Percentiles rank a stretch among this genome's conserved stretches.
These are phyloP conservation scores for Adrianichthys oophorus DNA, from an alignment of 2,797 vertebrate species.

Conservation along the genomic window DNA sequence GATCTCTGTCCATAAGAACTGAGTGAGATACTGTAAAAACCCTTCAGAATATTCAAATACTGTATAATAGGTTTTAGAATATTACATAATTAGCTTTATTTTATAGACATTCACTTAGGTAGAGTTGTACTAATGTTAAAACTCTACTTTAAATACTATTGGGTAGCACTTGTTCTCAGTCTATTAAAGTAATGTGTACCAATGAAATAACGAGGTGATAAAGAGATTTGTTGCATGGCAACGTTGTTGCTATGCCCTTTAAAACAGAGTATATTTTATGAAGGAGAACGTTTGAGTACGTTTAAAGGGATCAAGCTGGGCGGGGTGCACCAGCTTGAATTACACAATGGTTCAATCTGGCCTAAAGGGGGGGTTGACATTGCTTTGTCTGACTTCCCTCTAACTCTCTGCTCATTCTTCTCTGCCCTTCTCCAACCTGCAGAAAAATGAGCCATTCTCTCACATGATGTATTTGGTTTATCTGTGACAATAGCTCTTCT, in stretches of 20 bases:
- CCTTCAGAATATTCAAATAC: too few relatives aligned
- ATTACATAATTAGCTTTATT: too few relatives aligned
- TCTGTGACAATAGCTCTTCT: conserved; percentile 54
- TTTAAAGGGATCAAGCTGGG: conserved; percentile 67
- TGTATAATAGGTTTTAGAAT: too few relatives aligned
- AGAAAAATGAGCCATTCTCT: conserved; percentile 36
- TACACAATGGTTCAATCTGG: conserved; percentile 69
- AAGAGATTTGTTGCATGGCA: conserved; percentile 19
- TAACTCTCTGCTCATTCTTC: conserved; percentile 46
- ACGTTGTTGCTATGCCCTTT: conserved; percentile 35
- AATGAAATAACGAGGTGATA: neutral
- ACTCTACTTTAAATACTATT: too few relatives aligned
- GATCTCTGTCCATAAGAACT: too few relatives aligned
- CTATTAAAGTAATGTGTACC: neutral
- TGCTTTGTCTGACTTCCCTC: conserved; percentile 55
- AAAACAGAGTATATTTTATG: conserved; percentile 19
- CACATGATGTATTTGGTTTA: conserved; percentile 59
- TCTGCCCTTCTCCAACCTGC: conserved; percentile 40
- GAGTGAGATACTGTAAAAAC: too few relatives aligned
- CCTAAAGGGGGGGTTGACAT: conserved; percentile 63
- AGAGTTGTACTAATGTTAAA: too few relatives aligned
- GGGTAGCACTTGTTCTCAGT: too few relatives aligned
- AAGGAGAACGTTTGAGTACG: conserved; percentile 36
- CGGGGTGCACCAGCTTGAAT: conserved; percentile 68
- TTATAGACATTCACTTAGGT: too few relatives aligned